These are phyloP conservation scores for Harpagifer antarcticus DNA, from an alignment of 2,797 vertebrate species.

Conservation along the genomic window DNA sequence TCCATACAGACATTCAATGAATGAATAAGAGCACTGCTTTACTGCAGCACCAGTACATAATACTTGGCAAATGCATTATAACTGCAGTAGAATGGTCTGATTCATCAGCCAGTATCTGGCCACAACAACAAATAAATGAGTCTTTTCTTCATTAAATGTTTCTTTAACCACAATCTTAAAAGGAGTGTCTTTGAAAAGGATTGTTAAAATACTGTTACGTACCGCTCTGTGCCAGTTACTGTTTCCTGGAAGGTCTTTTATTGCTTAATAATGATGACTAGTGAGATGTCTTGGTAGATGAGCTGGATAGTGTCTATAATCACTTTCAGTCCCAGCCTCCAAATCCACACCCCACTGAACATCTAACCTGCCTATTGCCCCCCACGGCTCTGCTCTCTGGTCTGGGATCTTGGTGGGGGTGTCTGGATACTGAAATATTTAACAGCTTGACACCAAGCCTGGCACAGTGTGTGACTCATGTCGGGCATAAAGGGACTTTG, in stretches of 20 bases:
- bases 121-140: conserved; percentile 46
- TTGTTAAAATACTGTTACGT: conserved; percentile 11
- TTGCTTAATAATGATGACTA: conserved; percentile 12
- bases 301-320: conserved; percentile 21
- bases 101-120: conserved; percentile 47
- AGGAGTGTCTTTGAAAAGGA: neutral
- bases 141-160: conserved; percentile 26
- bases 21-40: conserved; percentile 26
- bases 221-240: conserved; percentile 6
- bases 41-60: conserved; percentile 31
- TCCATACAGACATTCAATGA: conserved; percentile 22
- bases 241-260: neutral
- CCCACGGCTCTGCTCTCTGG: conserved; percentile 11
- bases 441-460: conserved; percentile 53
- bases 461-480: conserved; percentile 49
- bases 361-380: conserved; percentile 22
- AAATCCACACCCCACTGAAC: conserved; percentile 14
- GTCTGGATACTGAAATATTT: conserved; percentile 63
- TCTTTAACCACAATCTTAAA: conserved; percentile 28
- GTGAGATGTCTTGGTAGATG: conserved; percentile 12
- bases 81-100: conserved; percentile 43
- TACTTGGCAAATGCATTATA: conserved; percentile 52
- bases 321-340: neutral
- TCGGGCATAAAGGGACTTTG: conserved; percentile 38
- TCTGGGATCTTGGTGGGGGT: conserved; percentile 39